These are phyloP conservation scores for Himantopus leucocephalus DNA, from an alignment of 2,113 vertebrate genomes.

Conservation along the genomic window DNA sequence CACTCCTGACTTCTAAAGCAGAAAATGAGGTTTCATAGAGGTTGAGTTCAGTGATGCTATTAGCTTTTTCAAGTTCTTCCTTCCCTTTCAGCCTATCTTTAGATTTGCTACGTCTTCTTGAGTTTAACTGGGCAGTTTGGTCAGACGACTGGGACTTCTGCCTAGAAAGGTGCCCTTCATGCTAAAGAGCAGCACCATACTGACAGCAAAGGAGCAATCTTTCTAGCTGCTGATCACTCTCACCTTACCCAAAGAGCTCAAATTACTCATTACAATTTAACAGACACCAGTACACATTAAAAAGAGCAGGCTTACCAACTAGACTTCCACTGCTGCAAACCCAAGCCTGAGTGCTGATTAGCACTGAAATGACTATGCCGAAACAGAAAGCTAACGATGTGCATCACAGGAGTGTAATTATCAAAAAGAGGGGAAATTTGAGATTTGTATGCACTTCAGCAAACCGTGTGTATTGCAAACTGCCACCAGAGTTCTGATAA, in stretches of 20 bases:
- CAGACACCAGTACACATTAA: neutral
- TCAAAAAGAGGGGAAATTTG: accelerated
- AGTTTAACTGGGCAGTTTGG: neutral
- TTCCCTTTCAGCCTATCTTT: neutral
- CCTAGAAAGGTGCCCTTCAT: neutral
- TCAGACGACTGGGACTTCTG: neutral
- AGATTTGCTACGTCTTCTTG: neutral
- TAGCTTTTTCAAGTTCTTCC: neutral
- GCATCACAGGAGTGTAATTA: neutral
- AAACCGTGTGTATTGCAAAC: accelerated
- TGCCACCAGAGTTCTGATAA: neutral
- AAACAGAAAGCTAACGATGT: neutral
- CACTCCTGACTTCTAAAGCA: neutral
- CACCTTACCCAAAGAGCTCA: conserved; percentile 11
- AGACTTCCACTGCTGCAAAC: neutral
- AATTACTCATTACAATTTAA: conserved; percentile 11
- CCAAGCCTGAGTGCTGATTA: neutral
- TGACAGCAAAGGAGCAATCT: neutral
- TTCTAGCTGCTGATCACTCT: neutral
- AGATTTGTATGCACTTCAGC: neutral
- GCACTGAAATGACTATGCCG: neutral
- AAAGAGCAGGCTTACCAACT: neutral
- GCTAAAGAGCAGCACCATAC: neutral
- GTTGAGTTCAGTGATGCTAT: neutral
- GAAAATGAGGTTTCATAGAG: neutral